phyloP scores from a whole-genome alignment of 2,797 vertebrate genomes.

The Decapterus maruadsi region DNA sequence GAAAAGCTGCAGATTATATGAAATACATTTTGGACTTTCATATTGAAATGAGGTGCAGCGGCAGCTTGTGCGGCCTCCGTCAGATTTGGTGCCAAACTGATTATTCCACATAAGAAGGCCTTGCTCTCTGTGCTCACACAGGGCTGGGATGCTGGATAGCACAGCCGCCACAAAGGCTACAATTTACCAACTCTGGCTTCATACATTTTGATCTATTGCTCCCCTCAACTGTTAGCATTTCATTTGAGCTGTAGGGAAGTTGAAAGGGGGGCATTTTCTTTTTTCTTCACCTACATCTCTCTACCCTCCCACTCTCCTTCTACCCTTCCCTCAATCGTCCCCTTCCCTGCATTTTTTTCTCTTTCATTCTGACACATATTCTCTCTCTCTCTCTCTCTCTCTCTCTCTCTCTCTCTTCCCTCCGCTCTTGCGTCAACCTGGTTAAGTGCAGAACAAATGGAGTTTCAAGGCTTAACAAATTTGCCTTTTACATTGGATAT shows the following conservation, averaged over 20 bases:
- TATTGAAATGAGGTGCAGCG: conserved; percentile 85
- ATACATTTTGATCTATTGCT: conserved; percentile 86
- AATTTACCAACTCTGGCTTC: conserved; percentile 85
- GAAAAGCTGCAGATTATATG: conserved; percentile 84
- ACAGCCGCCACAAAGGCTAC: conserved; percentile 82
- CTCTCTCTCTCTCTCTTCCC: conserved; percentile 13
- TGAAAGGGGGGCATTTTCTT: conserved; percentile 81
- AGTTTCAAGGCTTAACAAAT: conserved; percentile 87
- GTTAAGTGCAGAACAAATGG: conserved; percentile 85
- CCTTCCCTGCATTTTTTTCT: conserved; percentile 49
- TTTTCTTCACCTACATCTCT: conserved; percentile 78
- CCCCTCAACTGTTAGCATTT: conserved; percentile 83
- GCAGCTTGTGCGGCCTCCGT: conserved; percentile 76
- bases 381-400: conserved; percentile 6
- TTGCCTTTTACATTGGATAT: conserved; percentile 79
- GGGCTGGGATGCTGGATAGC: conserved; percentile 83
- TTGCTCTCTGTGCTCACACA: conserved; percentile 80
- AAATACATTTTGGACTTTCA: conserved; percentile 84
- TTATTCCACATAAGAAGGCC: conserved; percentile 84
- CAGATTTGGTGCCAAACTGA: conserved; percentile 83
- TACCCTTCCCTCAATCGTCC: conserved; percentile 56
- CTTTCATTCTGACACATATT: conserved; percentile 61
- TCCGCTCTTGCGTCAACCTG: conserved; percentile 67
- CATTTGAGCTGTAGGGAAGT: conserved; percentile 83
- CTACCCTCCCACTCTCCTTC: conserved; percentile 70